Conservation (phyloP, 2,797 vertebrate genomes). For the Crocidura indochinensis region DNA sequence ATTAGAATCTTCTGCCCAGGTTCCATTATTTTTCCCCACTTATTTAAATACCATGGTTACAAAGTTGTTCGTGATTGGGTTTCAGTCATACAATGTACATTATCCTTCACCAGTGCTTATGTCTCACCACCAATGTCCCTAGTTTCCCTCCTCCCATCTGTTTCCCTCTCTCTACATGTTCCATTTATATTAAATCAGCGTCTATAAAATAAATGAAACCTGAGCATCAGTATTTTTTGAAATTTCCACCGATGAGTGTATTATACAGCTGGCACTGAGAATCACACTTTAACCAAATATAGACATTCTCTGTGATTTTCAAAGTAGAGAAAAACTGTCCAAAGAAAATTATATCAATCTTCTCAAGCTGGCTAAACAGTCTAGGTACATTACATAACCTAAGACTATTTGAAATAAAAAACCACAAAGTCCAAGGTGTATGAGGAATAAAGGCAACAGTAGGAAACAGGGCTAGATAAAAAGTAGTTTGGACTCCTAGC, state of each 20-base stretch:
- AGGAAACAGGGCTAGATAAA: conserved; percentile 26
- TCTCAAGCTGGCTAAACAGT: not conserved
- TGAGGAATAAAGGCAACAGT: conserved; percentile 11
- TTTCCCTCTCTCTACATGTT: no score
- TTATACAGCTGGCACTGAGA: conserved; percentile 11
- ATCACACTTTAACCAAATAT: conserved; percentile 58
- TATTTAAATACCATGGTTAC: no score
- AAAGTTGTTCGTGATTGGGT: no score
- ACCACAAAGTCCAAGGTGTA: not conserved
- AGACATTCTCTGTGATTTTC: conserved; percentile 30
- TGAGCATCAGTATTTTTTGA: conserved; percentile 32
- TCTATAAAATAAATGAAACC: conserved; percentile 43
- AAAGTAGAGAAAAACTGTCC: not conserved
- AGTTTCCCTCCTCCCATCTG: no score
- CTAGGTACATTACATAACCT: conserved; percentile 20
- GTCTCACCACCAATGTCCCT: no score
- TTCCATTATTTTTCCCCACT: no score
- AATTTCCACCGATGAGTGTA: conserved; percentile 13
- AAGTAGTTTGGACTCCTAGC: not conserved
- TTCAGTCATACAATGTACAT: no score
- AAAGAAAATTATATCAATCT: conserved; percentile 38
- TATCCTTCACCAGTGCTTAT: no score
- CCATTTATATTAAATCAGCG: not conserved
- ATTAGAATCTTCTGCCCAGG: not conserved
- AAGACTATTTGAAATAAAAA: conserved; percentile 53